A percentile compares a stretch with the other conserved stretches of the same genome.
Conservation (phyloP, 2,888 invertebrate species). For the Nephrotoma flavescens region DNA sequence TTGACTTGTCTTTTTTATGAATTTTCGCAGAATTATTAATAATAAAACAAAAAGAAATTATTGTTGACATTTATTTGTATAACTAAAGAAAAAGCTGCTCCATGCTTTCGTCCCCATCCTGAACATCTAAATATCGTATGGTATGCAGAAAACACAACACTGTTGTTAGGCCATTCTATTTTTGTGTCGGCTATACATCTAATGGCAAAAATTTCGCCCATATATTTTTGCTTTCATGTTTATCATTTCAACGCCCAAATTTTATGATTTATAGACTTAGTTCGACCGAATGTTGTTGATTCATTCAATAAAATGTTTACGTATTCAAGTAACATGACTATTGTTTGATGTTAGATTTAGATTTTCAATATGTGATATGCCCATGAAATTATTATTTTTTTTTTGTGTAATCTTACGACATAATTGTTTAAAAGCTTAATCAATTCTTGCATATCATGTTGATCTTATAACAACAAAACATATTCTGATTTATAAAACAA, state of each 20-base stretch:
- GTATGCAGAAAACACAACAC: too few relatives aligned
- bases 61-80: too few relatives aligned
- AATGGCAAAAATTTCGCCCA: neutral
- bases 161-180: neutral
- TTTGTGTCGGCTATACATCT: neutral
- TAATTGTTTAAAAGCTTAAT: too few relatives aligned
- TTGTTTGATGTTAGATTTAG: neutral
- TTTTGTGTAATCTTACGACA: too few relatives aligned
- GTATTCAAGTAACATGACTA: neutral
- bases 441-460: too few relatives aligned
- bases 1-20: too few relatives aligned
- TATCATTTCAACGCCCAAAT: neutral
- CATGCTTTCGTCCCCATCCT: too few relatives aligned
- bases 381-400: too few relatives aligned
- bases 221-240: neutral
- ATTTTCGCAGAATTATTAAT: too few relatives aligned
- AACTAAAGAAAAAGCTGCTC: too few relatives aligned
- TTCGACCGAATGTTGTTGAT: neutral
- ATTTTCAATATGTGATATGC: neutral
- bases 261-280: neutral
- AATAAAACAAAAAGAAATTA: too few relatives aligned
- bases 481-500: neutral
- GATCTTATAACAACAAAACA: neutral
- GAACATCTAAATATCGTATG: too few relatives aligned
- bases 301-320: neutral